Percentiles rank a stretch among this genome's conserved stretches.
Conservation (phyloP, 2,797 vertebrate species). For the Momotus momota region DNA sequence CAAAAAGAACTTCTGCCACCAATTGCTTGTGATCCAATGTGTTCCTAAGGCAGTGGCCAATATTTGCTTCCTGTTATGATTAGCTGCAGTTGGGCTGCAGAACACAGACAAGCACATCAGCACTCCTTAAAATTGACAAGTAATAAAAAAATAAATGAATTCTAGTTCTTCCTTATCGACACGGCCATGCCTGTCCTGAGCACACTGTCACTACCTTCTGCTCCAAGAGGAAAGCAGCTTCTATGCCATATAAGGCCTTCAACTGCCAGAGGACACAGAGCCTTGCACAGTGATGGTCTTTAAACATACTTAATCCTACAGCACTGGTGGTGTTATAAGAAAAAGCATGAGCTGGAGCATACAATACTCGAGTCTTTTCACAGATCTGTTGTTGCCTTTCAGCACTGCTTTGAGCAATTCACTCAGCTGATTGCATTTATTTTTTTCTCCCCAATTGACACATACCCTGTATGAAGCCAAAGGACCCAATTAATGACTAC, state of each 20-base stretch:
- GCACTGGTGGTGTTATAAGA: background rate
- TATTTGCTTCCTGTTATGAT: background rate
- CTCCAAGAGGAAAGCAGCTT: background rate
- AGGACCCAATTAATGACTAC: background rate
- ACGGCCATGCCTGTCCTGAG: background rate
- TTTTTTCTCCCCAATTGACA: background rate
- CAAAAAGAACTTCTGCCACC: background rate
- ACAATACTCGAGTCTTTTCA: background rate
- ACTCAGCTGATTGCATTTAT: background rate
- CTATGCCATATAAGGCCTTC: rapidly evolving
- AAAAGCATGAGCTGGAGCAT: background rate
- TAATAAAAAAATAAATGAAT: background rate
- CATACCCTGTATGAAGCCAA: background rate
- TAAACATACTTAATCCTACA: background rate
- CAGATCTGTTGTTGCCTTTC: background rate
- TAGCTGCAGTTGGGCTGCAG: background rate
- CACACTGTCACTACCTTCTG: background rate
- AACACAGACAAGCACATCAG: background rate
- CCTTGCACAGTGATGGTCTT: background rate
- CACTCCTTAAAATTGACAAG: background rate
- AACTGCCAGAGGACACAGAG: background rate
- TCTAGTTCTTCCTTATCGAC: background rate
- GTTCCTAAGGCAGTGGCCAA: background rate
- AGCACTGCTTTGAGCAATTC: background rate
- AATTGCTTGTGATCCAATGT: background rate